Conservation (phyloP, 2,113 vertebrate species). For the Tychaedon coryphoeus region DNA sequence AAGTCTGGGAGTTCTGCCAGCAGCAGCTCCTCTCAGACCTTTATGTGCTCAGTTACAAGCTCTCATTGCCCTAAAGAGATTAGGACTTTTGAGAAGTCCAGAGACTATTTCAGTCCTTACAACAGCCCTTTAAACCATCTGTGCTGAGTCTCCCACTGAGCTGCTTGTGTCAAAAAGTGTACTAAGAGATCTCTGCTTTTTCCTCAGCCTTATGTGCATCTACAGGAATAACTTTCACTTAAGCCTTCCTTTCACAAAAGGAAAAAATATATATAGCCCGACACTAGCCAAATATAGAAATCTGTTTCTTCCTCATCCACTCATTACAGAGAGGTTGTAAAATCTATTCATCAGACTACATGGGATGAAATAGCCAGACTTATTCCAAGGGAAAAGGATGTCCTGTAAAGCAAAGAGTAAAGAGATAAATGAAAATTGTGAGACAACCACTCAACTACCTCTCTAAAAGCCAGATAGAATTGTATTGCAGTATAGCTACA, state of each 20-base stretch:
- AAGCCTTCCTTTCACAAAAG: neutral
- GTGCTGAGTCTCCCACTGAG: neutral
- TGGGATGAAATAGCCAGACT: neutral
- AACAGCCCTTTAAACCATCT: conserved; percentile 32
- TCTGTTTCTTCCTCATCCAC: neutral
- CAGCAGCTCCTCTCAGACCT: neutral
- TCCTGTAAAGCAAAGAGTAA: neutral
- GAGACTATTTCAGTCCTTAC: neutral
- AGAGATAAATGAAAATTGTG: neutral
- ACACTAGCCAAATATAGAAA: neutral
- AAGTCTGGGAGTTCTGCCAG: neutral
- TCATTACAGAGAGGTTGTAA: neutral
- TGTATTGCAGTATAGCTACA: neutral
- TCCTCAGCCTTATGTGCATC: neutral
- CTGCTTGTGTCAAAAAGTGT: neutral
- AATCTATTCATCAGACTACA: neutral
- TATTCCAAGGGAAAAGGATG: neutral
- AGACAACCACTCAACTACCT: neutral
- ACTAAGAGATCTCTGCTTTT: neutral
- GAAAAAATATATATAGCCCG: neutral
- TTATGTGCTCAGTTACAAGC: neutral
- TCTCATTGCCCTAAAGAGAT: neutral
- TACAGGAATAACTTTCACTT: neutral
- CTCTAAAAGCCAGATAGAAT: neutral
- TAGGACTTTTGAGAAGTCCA: neutral